Percentiles rank a stretch among this genome's conserved stretches.
Evolutionary conservation across 2,797 vertebrate species (phyloP).

Genomic region (Zalophus californianus): DNA sequence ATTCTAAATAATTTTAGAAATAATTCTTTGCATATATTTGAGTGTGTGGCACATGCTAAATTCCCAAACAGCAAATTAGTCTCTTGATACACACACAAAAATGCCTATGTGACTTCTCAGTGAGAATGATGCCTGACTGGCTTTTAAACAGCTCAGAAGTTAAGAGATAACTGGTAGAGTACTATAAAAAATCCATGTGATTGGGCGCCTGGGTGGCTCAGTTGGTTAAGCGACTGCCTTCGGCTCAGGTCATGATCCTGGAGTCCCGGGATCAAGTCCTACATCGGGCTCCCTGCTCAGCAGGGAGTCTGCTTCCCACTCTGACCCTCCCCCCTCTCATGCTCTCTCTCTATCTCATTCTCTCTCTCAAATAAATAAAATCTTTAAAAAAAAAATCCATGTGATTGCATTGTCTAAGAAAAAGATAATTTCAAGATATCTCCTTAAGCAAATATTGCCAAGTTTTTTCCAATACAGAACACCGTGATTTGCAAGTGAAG

Average conservation of each 20-base stretch:
- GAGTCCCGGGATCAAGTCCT: too few relatives aligned
- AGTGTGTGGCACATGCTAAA: not conserved
- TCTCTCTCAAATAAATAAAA: too few relatives aligned
- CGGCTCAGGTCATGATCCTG: too few relatives aligned
- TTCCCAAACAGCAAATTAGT: not conserved
- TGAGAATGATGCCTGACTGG: not conserved
- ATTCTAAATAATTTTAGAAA: not conserved
- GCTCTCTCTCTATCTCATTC: too few relatives aligned
- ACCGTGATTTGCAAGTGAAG: rapidly evolving
- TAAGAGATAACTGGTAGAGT: not conserved
- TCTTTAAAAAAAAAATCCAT: not conserved
- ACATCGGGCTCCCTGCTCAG: too few relatives aligned
- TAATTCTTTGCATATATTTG: conserved; percentile 7
- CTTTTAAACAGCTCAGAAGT: conserved; percentile 42
- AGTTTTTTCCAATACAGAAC: not conserved
- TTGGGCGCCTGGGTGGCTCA: too few relatives aligned
- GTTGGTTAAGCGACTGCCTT: too few relatives aligned
- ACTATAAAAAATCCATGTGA: not conserved
- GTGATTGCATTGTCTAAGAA: not conserved
- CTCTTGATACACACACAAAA: not conserved
- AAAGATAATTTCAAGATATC: not conserved
- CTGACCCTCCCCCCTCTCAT: too few relatives aligned
- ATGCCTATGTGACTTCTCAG: not conserved
- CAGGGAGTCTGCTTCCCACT: too few relatives aligned
- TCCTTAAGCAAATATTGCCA: conserved; percentile 35